Conservation (phyloP, 2,113 vertebrate genomes). For the Falco punctatus region DNA sequence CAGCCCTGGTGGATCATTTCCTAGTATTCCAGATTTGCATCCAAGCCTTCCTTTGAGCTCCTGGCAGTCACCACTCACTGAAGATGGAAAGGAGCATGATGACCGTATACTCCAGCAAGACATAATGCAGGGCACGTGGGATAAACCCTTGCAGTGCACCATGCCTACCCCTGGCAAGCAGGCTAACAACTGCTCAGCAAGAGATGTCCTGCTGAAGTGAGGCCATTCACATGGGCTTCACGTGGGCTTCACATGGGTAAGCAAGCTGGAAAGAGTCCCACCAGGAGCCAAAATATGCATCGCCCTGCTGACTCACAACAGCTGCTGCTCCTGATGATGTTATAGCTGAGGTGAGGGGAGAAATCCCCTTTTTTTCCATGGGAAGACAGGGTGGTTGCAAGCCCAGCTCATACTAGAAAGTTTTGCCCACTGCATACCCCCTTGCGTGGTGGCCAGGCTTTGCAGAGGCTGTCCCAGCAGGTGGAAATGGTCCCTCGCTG, state of each 20-base stretch:
- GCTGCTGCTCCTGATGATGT: not conserved
- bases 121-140: accelerated
- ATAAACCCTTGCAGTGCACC: not conserved
- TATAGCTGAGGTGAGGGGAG: not conserved
- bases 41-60: not conserved
- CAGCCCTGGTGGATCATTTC: not conserved
- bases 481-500: not conserved
- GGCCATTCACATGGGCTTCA: accelerated
- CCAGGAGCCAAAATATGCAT: not conserved
- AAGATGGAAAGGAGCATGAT: not conserved
- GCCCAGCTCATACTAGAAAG: not conserved
- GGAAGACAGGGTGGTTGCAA: not conserved
- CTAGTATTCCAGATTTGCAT: not conserved
- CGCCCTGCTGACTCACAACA: not conserved
- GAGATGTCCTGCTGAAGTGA: not conserved
- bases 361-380: not conserved
- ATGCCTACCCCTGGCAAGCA: not conserved
- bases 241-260: accelerated
- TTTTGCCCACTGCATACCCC: not conserved
- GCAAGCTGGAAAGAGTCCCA: not conserved
- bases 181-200: not conserved
- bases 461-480: not conserved
- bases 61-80: not conserved
- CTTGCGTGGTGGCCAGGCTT: not conserved
- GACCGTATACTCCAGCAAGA: not conserved